Percentiles rank a stretch among this genome's conserved stretches.
phyloP scores from a whole-genome alignment of 2,113 vertebrate species.

The Prinia subflava region DNA sequence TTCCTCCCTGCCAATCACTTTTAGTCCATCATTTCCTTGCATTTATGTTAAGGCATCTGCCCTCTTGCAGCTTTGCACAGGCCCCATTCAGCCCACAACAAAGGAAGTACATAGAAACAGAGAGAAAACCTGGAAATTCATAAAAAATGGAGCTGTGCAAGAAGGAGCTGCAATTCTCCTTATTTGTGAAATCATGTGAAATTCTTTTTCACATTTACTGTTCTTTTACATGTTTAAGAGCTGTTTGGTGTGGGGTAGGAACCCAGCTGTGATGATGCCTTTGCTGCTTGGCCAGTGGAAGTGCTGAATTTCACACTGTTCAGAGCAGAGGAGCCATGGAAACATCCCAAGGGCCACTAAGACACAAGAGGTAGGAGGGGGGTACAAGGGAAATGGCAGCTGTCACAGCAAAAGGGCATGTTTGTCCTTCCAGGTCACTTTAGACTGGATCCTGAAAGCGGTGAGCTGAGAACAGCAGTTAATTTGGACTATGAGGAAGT shows the following conservation, averaged over 20 bases:
- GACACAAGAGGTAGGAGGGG: background rate
- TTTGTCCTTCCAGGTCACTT: conserved; percentile 54
- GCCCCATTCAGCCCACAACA: background rate
- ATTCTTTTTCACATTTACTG: background rate
- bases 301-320: background rate
- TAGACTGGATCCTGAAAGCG: conserved; percentile 33
- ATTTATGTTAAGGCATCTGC: background rate
- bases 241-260: background rate
- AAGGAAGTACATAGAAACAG: background rate
- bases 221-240: background rate
- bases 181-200: background rate
- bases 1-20: background rate
- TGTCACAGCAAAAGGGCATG: accelerated
- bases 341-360: background rate
- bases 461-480: conserved; percentile 49
- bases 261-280: background rate
- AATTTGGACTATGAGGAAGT: conserved; percentile 52
- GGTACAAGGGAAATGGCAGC: background rate
- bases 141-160: background rate
- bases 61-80: background rate
- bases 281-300: background rate
- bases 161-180: background rate
- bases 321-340: background rate
- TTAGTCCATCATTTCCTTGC: background rate
- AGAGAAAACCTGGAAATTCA: background rate